phyloP scores from a whole-genome alignment of 2,113 vertebrate species.

The Oreochromis spilurus region DNA sequence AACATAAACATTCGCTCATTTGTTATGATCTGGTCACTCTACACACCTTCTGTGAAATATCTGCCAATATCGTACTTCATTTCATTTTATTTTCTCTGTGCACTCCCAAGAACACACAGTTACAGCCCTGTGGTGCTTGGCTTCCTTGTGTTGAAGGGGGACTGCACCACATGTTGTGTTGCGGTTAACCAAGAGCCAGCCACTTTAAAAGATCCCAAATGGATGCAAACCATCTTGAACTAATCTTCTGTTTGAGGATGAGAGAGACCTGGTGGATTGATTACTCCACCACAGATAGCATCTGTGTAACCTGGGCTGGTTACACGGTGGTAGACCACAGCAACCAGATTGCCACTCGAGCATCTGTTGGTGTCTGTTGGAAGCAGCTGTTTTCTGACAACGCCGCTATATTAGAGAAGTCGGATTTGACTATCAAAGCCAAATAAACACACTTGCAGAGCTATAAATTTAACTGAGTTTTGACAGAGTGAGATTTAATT shows the following conservation, averaged over 20 bases:
- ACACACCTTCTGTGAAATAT: background rate
- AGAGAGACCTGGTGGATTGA: constrained; percentile 42
- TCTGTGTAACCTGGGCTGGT: constrained; percentile 16
- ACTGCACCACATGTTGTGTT: constrained; percentile 48
- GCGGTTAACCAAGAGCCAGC: constrained; percentile 53
- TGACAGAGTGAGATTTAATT: background rate
- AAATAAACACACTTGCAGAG: background rate
- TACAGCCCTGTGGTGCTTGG: constrained; percentile 13
- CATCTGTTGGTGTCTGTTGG: background rate
- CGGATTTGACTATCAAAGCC: background rate
- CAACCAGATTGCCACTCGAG: background rate
- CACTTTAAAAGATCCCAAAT: constrained; percentile 51
- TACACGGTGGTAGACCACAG: constrained; percentile 18
- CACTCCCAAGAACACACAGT: constrained; percentile 14
- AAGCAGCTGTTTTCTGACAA: constrained; percentile 3
- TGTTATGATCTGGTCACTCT: background rate
- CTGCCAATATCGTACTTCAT: background rate
- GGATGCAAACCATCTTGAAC: constrained; percentile 61
- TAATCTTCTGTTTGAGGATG: constrained; percentile 51
- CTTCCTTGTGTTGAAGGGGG: background rate
- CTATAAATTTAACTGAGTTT: background rate
- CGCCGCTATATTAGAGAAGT: background rate
- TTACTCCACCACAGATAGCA: constrained; percentile 21
- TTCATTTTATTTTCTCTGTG: background rate
- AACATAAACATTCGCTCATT: background rate